A percentile compares a stretch with the other conserved stretches of the same genome.
Evolutionary conservation across 2,113 vertebrate genomes (phyloP).

Genomic region (Melanostigma gelatinosum): DNA sequence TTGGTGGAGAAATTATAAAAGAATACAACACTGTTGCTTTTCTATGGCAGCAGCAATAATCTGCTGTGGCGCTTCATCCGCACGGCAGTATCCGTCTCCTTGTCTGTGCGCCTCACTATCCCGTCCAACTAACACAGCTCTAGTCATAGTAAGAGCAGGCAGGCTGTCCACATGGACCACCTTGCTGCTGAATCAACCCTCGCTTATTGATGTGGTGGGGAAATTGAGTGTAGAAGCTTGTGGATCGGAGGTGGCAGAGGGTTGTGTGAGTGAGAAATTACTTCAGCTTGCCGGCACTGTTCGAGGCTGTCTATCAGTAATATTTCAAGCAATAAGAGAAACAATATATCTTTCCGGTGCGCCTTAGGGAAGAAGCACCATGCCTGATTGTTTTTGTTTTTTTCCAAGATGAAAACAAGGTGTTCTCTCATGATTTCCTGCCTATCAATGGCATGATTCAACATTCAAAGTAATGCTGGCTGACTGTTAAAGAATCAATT

Average conservation of each 20-base stretch:
- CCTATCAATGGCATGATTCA: conserved; percentile 34
- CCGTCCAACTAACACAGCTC: conserved; percentile 42
- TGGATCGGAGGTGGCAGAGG: conserved; percentile 60
- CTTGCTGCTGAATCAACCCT: conserved; percentile 57
- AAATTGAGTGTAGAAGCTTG: conserved; percentile 49
- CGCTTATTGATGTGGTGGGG: conserved; percentile 61
- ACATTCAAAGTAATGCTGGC: conserved; percentile 17
- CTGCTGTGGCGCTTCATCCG: conserved; percentile 1
- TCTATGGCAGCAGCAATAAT: conserved; percentile 2
- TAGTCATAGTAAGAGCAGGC: conserved; percentile 30
- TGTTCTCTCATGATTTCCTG: conserved; percentile 26
- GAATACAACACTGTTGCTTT: neutral
- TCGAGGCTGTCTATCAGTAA: conserved; percentile 44
- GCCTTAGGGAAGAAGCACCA: neutral
- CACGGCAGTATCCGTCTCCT: conserved; percentile 12
- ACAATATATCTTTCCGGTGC: conserved; percentile 30
- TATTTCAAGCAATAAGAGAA: conserved; percentile 47
- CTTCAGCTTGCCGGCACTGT: conserved; percentile 56
- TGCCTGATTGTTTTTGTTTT: neutral
- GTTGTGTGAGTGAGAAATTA: conserved; percentile 55
- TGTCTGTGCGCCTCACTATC: conserved; percentile 25
- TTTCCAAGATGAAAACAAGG: conserved; percentile 43
- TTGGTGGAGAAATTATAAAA: neutral
- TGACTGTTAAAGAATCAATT: conserved; percentile 71
- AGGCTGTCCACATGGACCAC: conserved; percentile 57